Conservation (phyloP, 2,797 vertebrate genomes). For the Peromyscus attwateri region DNA sequence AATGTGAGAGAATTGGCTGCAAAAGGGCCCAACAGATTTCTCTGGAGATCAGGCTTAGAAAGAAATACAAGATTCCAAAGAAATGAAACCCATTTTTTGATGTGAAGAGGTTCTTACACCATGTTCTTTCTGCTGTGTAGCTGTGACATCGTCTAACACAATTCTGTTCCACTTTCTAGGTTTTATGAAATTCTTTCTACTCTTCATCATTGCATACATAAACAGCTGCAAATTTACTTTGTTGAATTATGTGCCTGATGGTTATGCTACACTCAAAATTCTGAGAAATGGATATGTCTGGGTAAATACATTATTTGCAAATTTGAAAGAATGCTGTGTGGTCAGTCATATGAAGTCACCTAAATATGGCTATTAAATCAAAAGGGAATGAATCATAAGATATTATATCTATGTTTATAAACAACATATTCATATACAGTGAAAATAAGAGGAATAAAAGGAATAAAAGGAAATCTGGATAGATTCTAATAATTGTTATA, state of each 20-base stretch:
- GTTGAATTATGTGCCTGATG: not conserved
- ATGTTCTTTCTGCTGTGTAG: not conserved
- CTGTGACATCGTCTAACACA: not conserved
- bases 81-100: constrained; percentile 27
- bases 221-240: not conserved
- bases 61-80: constrained; percentile 25
- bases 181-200: constrained; percentile 49
- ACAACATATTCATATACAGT: not conserved
- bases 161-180: not conserved
- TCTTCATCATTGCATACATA: not conserved
- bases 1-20: constrained; percentile 38
- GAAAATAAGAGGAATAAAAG: too few relatives aligned
- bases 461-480: not conserved
- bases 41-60: constrained; percentile 49
- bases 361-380: constrained; percentile 14
- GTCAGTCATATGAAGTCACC: not conserved
- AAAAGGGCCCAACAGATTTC: constrained; percentile 20
- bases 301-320: constrained; percentile 42
- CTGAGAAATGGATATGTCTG: not conserved
- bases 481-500: not conserved
- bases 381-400: not conserved
- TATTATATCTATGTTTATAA: not conserved
- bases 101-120: not conserved
- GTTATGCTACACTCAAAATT: constrained; percentile 13
- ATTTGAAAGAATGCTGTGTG: constrained; percentile 16